These are phyloP conservation scores for Pipistrellus pipistrellus DNA, from an alignment of 2,797 vertebrate species.

Conservation along the genomic window DNA sequence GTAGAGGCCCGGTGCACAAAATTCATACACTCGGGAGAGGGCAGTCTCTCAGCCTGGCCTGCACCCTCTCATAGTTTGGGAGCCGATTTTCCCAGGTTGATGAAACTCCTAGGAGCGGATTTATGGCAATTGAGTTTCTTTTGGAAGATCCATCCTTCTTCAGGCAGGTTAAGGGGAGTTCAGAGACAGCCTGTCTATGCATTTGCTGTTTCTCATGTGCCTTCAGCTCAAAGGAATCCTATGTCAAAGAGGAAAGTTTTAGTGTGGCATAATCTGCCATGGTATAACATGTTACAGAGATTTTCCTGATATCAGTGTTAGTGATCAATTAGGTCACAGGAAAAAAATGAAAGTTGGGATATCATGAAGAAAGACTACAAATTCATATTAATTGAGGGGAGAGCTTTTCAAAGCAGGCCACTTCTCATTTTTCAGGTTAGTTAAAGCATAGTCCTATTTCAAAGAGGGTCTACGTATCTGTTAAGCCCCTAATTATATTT, in stretches of 20 bases:
- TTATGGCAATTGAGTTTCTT: neutral
- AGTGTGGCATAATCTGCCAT: neutral
- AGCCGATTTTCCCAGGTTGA: neutral
- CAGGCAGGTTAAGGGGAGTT: neutral
- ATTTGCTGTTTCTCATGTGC: neutral
- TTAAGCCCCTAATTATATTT: constrained; percentile 73
- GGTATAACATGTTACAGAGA: neutral
- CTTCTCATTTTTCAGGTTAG: constrained; percentile 52
- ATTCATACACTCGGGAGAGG: no score
- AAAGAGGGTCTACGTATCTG: constrained; percentile 53
- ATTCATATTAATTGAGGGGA: constrained; percentile 8
- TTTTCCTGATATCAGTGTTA: neutral
- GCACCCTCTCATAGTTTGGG: no score
- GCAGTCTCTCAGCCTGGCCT: no score
- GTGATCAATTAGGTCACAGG: neutral
- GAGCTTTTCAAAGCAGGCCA: constrained; percentile 28
- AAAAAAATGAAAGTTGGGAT: neutral
- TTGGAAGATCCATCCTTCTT: neutral
- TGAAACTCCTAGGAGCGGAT: neutral
- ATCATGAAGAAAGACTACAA: neutral
- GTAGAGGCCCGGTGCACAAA: no score
- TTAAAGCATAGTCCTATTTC: constrained; percentile 50
- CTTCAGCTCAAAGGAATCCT: neutral
- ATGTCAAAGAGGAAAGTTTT: neutral
- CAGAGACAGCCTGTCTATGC: neutral